Percentiles rank a stretch among this genome's conserved stretches.
Conservation (phyloP, 2,113 vertebrate species). For the Urocolius indicus region DNA sequence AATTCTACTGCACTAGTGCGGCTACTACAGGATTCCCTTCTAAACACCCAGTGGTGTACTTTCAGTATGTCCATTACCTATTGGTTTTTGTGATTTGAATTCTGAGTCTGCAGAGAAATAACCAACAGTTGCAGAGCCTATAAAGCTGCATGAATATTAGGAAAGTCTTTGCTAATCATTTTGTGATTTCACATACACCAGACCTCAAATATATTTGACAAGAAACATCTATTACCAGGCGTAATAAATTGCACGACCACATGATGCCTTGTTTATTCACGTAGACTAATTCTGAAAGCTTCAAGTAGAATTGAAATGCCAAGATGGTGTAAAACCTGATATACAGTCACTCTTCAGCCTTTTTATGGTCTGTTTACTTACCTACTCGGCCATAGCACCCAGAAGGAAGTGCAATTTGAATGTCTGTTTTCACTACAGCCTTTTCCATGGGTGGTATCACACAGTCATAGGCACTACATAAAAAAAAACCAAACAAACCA, state of each 20-base stretch:
- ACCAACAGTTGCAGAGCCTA: neutral
- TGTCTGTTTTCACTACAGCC: constrained; percentile 92
- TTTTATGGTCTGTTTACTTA: constrained; percentile 73
- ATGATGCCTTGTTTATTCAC: neutral
- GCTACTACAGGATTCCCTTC: neutral
- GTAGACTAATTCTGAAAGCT: neutral
- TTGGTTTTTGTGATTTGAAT: neutral
- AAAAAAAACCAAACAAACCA: neutral
- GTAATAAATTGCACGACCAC: neutral
- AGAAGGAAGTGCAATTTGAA: constrained; percentile 91
- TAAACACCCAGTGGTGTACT: neutral
- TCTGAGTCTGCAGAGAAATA: neutral
- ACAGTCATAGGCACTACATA: constrained; percentile 90
- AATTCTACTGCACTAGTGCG: neutral
- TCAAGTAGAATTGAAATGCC: neutral
- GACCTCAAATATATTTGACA: neutral
- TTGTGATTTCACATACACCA: neutral
- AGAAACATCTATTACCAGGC: neutral
- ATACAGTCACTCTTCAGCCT: neutral
- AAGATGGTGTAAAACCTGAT: neutral
- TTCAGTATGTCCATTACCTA: neutral
- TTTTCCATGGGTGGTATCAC: constrained; percentile 88
- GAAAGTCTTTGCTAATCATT: neutral
- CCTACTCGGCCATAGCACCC: constrained; percentile 95
- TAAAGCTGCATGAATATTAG: neutral